These are phyloP conservation scores for Coremacera marginata DNA, from an alignment of 2,888 invertebrate species.

Conservation along the genomic window DNA sequence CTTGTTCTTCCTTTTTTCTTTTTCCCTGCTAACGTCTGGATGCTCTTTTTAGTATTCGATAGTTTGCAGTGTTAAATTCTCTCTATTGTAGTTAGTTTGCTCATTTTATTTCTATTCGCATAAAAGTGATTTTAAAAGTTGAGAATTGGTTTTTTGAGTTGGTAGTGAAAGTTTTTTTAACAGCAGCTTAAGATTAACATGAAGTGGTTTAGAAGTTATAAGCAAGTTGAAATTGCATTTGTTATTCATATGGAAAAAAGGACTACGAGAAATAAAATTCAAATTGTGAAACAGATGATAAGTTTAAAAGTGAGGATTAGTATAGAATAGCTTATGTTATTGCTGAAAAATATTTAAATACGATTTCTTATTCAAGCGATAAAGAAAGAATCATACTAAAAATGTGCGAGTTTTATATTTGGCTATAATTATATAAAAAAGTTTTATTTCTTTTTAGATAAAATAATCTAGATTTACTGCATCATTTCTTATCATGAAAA, in stretches of 20 bases:
- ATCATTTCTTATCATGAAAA: no score
- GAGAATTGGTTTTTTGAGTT: background rate
- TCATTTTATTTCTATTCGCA: background rate
- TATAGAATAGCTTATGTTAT: background rate
- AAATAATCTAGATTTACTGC: no score
- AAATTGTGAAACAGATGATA: background rate
- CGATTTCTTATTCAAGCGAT: no score
- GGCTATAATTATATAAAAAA: no score
- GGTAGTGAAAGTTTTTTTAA: background rate
- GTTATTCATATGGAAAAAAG: background rate
- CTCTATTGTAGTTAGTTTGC: background rate
- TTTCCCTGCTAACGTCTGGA: background rate
- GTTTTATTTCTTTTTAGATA: no score
- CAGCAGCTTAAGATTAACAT: slow-evolving; percentile 18
- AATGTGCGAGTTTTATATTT: no score
- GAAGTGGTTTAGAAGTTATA: slow-evolving; percentile 4
- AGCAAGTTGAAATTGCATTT: slow-evolving; percentile 8
- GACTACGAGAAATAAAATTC: background rate
- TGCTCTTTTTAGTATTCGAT: background rate
- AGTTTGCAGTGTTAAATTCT: background rate
- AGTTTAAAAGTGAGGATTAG: no score
- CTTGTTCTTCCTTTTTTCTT: no score
- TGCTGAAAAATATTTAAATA: background rate
- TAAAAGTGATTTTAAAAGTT: slow-evolving; percentile 13
- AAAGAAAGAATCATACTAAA: no score